Conservation (phyloP, 37 sponge, comb jelly and placozoan genomes). For the Oscarella lobularis region DNA sequence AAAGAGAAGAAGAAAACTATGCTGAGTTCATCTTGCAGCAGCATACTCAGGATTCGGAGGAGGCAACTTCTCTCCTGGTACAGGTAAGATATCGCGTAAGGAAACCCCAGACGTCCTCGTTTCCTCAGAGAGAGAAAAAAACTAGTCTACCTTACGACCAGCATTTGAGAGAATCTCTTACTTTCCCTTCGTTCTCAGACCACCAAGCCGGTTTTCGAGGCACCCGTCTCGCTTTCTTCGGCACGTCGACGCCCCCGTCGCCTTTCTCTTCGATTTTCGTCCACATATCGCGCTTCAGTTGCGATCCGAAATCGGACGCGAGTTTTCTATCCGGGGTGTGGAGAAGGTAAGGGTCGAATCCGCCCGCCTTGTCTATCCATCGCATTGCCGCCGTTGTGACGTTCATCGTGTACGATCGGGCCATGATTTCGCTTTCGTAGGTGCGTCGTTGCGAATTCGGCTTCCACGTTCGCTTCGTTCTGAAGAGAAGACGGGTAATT, state of each 20-base stretch:
- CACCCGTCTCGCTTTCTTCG: not conserved
- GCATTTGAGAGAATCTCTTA: too few relatives aligned
- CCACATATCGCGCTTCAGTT: conserved; percentile 7
- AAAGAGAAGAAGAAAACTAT: too few relatives aligned
- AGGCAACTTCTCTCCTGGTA: too few relatives aligned
- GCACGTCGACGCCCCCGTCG: not conserved
- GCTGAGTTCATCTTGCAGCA: too few relatives aligned
- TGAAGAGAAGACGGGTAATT: conserved; percentile 5
- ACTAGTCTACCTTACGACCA: too few relatives aligned
- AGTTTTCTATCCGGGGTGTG: conserved; percentile 65
- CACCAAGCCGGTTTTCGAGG: not conserved
- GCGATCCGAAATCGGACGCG: conserved; percentile 35
- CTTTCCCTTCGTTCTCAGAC: too few relatives aligned
- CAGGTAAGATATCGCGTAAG: too few relatives aligned
- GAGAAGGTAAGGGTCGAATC: conserved; percentile 64
- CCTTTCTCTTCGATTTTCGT: not conserved
- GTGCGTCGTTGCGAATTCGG: conserved; percentile 51
- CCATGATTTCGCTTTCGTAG: conserved; percentile 50
- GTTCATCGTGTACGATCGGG: conserved; percentile 12
- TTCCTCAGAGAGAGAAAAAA: too few relatives aligned
- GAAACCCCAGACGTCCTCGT: too few relatives aligned
- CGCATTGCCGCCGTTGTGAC: conserved; percentile 58
- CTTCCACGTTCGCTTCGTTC: conserved; percentile 52
- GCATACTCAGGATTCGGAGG: too few relatives aligned
- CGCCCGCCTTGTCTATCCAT: conserved; percentile 76